Conservation (phyloP, 1,140 invertebrate species). For the Cephus cinctus region DNA sequence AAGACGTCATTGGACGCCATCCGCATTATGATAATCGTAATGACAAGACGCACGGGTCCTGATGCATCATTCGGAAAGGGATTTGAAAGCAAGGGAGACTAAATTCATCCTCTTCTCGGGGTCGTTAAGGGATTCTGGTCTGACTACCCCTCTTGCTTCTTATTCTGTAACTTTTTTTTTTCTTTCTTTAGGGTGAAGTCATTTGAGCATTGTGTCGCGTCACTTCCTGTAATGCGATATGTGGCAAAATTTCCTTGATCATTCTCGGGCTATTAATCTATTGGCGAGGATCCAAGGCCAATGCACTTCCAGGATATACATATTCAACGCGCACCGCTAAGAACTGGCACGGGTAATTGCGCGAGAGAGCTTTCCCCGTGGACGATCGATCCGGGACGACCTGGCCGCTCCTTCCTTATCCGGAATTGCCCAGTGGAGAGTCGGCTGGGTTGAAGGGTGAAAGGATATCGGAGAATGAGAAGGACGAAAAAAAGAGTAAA, state of each 20-base stretch:
- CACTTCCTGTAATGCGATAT: constrained; percentile 46
- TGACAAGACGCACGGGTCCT: not conserved
- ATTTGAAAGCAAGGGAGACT: too few relatives aligned
- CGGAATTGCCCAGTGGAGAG: too few relatives aligned
- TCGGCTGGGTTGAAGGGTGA: constrained; percentile 32
- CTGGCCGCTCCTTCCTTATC: not conserved
- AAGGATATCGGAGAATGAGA: not conserved
- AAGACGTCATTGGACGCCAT: not conserved
- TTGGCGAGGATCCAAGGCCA: constrained; percentile 48
- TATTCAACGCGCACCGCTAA: constrained; percentile 35
- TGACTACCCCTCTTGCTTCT: constrained; percentile 3
- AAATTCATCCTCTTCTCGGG: too few relatives aligned
- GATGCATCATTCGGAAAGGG: not conserved
- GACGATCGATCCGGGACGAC: constrained; percentile 5
- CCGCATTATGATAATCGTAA: constrained; percentile 1
- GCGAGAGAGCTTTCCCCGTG: constrained; percentile 21
- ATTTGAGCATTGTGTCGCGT: constrained; percentile 33
- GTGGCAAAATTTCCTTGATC: constrained; percentile 48
- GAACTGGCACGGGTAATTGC: constrained; percentile 26
- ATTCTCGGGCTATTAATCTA: constrained; percentile 53
- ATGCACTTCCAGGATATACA: constrained; percentile 47
- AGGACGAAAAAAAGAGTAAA: not conserved
- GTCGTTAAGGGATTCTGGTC: too few relatives aligned
- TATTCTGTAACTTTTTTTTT: constrained; percentile 13
- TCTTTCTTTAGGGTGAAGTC: constrained; percentile 30